These are phyloP conservation scores for Abrostola triplasia DNA, from an alignment of 2,888 invertebrate species.

Conservation along the genomic window DNA sequence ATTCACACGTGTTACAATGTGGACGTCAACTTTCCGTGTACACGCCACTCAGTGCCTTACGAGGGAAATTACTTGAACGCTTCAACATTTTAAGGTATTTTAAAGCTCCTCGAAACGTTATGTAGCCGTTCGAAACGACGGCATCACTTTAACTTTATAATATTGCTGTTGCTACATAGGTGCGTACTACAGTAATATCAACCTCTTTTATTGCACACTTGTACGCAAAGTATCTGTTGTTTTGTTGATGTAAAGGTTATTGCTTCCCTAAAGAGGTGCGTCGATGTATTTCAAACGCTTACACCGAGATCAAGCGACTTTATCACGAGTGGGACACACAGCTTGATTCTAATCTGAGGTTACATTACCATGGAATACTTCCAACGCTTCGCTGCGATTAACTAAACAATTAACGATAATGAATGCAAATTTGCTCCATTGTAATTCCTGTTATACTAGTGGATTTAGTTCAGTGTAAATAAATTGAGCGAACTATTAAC, in stretches of 20 bases:
- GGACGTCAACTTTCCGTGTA: slow-evolving; percentile 58
- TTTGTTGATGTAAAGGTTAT: slow-evolving; percentile 31
- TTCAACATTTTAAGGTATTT: slow-evolving; percentile 70
- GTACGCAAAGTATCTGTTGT: slow-evolving; percentile 32
- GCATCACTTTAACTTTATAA: slow-evolving; percentile 67
- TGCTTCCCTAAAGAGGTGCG: slow-evolving; percentile 39
- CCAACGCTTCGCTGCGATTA: slow-evolving; percentile 33
- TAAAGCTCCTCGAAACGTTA: slow-evolving; percentile 68
- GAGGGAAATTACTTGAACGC: slow-evolving; percentile 68
- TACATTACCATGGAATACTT: slow-evolving; percentile 33
- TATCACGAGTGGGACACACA: slow-evolving; percentile 28
- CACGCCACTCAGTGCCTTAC: slow-evolving; percentile 56
- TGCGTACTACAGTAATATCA: slow-evolving; percentile 40
- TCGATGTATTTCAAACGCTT: slow-evolving; percentile 39
- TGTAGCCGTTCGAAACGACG: slow-evolving; percentile 68
- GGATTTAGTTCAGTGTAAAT: slow-evolving; percentile 28
- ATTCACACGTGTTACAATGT: slow-evolving; percentile 55
- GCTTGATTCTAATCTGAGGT: slow-evolving; percentile 41
- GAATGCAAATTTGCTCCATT: slow-evolving; percentile 30
- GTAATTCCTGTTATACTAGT: slow-evolving; percentile 32
- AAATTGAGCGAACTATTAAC: slow-evolving; percentile 10
- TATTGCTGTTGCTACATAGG: slow-evolving; percentile 47
- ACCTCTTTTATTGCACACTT: slow-evolving; percentile 37
- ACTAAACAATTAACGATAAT: slow-evolving; percentile 48
- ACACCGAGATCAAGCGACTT: slow-evolving; percentile 43